Conservation (phyloP, 1,140 invertebrate genomes). For the Anthonomus grandis region DNA sequence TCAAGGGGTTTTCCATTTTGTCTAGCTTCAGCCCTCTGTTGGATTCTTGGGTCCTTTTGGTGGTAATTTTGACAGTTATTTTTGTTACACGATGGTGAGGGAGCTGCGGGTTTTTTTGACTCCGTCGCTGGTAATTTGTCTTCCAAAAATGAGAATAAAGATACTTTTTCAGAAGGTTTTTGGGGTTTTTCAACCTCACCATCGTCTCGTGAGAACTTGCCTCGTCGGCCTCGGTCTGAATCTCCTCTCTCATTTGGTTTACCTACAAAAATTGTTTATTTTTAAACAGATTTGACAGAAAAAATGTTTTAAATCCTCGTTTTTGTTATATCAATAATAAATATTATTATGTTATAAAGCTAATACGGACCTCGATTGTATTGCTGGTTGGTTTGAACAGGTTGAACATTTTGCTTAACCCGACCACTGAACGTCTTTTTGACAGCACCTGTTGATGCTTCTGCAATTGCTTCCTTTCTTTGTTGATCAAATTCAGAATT, state of each 20-base stretch:
- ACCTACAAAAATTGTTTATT: slow-evolving; percentile 12
- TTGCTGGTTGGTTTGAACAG: slow-evolving; percentile 60
- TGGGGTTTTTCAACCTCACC: slow-evolving; percentile 59
- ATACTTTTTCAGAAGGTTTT: slow-evolving; percentile 80
- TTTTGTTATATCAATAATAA: background rate
- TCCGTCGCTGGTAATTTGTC: slow-evolving; percentile 67
- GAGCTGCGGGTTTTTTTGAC: slow-evolving; percentile 1
- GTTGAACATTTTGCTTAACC: slow-evolving; percentile 64
- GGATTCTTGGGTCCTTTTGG: slow-evolving; percentile 13
- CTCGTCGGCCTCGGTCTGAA: slow-evolving; percentile 45
- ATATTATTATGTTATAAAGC: background rate
- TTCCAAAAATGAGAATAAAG: slow-evolving; percentile 83
- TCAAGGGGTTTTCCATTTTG: too few relatives aligned
- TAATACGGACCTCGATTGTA: slow-evolving; percentile 47
- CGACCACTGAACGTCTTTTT: slow-evolving; percentile 77
- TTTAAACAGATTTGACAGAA: too few relatives aligned
- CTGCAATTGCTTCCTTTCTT: slow-evolving; percentile 81
- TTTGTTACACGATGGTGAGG: slow-evolving; percentile 4
- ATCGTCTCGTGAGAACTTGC: slow-evolving; percentile 45
- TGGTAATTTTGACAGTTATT: slow-evolving; percentile 19
- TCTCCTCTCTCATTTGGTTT: slow-evolving; percentile 46
- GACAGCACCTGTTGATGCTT: slow-evolving; percentile 72
- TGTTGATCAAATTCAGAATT: slow-evolving; percentile 83
- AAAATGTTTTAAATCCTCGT: background rate
- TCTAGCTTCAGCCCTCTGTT: slow-evolving; percentile 2